These are phyloP conservation scores for Octonoba sinensis DNA, from an alignment of 2,888 invertebrate species.

Conservation along the genomic window DNA sequence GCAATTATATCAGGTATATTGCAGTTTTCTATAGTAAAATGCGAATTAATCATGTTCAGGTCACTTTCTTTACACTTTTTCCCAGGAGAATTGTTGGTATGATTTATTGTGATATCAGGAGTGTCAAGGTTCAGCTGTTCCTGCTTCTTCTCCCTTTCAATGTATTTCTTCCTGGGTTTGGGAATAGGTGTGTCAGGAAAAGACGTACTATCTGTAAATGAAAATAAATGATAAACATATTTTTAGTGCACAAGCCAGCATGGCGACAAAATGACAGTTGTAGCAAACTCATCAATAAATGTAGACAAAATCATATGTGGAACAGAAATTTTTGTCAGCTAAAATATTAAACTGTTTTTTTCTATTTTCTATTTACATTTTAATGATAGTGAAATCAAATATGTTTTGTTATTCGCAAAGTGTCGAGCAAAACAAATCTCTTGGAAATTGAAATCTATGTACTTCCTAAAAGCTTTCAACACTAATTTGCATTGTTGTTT, in stretches of 20 bases:
- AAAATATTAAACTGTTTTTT: too few relatives aligned
- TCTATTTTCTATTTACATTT: too few relatives aligned
- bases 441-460: too few relatives aligned
- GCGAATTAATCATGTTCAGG: conserved; percentile 7
- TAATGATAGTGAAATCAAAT: too few relatives aligned
- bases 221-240: not conserved
- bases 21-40: conserved; percentile 18
- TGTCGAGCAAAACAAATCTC: too few relatives aligned
- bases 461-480: too few relatives aligned
- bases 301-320: too few relatives aligned
- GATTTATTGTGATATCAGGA: conserved; percentile 49
- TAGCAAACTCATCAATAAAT: too few relatives aligned
- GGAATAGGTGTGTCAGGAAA: conserved; percentile 34
- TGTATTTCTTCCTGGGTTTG: conserved; percentile 46
- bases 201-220: not conserved
- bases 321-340: too few relatives aligned
- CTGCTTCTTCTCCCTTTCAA: conserved; percentile 17
- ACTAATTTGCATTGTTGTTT: too few relatives aligned
- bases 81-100: conserved; percentile 4
- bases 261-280: too few relatives aligned
- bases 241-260: not conserved
- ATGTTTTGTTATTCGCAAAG: too few relatives aligned
- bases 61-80: conserved; percentile 13
- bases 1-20: conserved; percentile 52
- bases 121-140: conserved; percentile 10